phyloP scores from a whole-genome alignment of 2,113 vertebrate genomes.

The Genyomyrus donnyi region DNA sequence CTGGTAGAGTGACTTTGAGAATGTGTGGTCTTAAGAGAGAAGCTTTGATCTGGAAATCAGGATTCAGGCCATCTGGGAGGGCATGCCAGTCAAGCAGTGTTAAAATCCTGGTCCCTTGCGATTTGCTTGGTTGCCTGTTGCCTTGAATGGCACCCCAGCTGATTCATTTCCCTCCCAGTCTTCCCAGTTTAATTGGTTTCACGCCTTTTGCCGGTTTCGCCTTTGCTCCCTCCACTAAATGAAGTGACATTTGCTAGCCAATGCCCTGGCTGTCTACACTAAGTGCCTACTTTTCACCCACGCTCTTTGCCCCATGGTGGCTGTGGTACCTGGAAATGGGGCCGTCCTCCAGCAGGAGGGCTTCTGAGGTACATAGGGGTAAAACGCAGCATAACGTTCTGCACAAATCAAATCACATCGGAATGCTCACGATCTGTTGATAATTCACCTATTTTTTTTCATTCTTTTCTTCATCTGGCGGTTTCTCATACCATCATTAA shows the following conservation, averaged over 20 bases:
- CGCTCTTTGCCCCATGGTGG: background rate
- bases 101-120: background rate
- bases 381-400: background rate
- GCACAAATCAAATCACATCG: background rate
- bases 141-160: background rate
- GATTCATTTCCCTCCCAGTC: background rate
- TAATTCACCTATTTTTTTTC: background rate
- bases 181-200: background rate
- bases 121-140: background rate
- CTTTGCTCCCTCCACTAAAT: background rate
- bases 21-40: background rate
- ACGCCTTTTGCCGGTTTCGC: background rate
- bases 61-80: background rate
- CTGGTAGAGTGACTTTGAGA: background rate
- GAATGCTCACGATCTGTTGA: background rate
- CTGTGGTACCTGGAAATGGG: too few species aligned
- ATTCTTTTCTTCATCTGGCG: background rate
- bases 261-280: background rate
- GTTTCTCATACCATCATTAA: background rate
- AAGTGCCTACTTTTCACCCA: background rate
- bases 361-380: background rate
- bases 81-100: background rate
- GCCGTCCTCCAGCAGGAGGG: background rate
- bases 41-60: constrained; percentile 27
- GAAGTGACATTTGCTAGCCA: background rate